A percentile compares a stretch with the other conserved stretches of the same genome.
Conservation (phyloP, 2,797 vertebrate genomes). For the Taenioides sp. region DNA sequence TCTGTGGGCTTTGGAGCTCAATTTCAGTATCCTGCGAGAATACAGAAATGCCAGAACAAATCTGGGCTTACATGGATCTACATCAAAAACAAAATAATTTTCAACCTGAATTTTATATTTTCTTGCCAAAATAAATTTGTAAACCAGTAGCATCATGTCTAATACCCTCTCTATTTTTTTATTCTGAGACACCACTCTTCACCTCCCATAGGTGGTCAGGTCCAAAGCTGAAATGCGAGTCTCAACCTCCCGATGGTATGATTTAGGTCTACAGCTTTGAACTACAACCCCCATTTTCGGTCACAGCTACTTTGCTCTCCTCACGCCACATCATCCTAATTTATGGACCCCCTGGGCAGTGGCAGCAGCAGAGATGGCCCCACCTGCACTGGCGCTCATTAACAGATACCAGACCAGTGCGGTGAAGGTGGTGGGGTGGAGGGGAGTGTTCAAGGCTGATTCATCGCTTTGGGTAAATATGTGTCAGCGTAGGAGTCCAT, state of each 20-base stretch:
- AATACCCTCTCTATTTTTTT: neutral
- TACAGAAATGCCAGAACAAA: neutral
- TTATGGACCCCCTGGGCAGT: slow-evolving; percentile 51
- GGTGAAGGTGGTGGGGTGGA: neutral
- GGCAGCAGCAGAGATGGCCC: slow-evolving; percentile 46
- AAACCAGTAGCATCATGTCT: neutral
- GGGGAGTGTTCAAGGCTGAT: slow-evolving; percentile 18
- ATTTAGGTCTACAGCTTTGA: slow-evolving; percentile 14
- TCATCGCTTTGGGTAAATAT: slow-evolving; percentile 27
- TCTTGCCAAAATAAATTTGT: neutral
- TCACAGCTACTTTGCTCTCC: slow-evolving; percentile 35
- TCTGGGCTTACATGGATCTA: neutral
- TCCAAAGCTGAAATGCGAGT: neutral
- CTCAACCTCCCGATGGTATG: slow-evolving; percentile 5
- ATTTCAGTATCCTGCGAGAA: neutral
- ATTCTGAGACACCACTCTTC: neutral
- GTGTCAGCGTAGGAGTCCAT: slow-evolving; percentile 13
- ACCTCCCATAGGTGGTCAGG: slow-evolving; percentile 4
- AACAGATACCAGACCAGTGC: slow-evolving; percentile 56
- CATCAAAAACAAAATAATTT: neutral
- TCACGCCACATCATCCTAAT: slow-evolving; percentile 58
- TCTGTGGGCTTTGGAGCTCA: neutral
- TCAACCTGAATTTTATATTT: neutral
- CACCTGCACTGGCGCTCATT: slow-evolving; percentile 44
- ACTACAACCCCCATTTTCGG: slow-evolving; percentile 20